Evolutionary conservation across 2,113 vertebrate species (phyloP), one percentile per base, ranked within the genome.

Genomic region (Neolamprologus kungweensis): DNA sequence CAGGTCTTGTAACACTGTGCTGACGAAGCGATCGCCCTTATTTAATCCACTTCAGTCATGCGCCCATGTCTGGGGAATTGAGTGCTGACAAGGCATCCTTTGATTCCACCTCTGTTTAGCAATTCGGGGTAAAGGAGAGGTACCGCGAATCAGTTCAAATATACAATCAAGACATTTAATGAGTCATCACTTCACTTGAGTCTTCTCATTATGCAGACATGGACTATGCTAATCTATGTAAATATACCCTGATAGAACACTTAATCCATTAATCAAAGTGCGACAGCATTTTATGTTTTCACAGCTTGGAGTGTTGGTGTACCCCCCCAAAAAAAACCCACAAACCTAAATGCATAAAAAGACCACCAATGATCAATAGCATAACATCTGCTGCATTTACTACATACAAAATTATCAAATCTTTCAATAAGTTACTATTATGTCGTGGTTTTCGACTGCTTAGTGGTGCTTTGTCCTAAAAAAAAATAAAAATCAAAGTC

Each of bases 101-200:
- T 95, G 89, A 96, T 95, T 96, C 93, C 86, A 93, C 88, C 80
- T 89, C 94, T 96, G 93, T 87, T 94, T 51, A 87, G 83, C 92
- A 85, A 91, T 87, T 87, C 80, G 60, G 75, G 81, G 90, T 80
- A 81, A 87, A 58, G 73, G 50, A 88, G 88, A 91, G 81, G 71
- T 80, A 88, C 80, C 87, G 17, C 5, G 1, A 78, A 87, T 94
- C 91, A 92, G 84, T 88, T 19, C 21, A 51, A 9, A 93, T 79
- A 37, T 85, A 87, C 80, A 82, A 85, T 88, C 51, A 47, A 75
- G 81, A 81, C 17, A 81, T 81, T 87, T 81, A 87, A 89, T 92
- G 84, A 95, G 82, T 91, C 83, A 93, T 89, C 88, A 84, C 40
- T 88, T 93, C 75, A 73, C 60, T 81, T 88, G 37, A 89, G 63